These are phyloP conservation scores for Pseudomyrmex dendroicus DNA, from an alignment of 1,140 invertebrate species.

Conservation along the genomic window DNA sequence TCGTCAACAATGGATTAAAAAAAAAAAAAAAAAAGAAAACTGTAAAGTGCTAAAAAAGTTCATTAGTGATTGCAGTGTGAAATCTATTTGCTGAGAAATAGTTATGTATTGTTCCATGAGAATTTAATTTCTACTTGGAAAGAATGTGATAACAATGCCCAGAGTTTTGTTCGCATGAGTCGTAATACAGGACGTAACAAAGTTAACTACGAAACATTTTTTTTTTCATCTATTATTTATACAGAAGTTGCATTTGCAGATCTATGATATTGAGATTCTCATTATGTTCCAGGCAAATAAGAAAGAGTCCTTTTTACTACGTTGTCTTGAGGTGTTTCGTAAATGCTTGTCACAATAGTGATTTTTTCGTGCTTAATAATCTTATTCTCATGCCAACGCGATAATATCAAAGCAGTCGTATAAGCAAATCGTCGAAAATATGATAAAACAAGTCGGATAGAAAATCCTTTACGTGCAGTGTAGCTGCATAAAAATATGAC, in stretches of 20 bases:
- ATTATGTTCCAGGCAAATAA: not conserved
- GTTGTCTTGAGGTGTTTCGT: not conserved
- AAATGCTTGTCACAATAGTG: not conserved
- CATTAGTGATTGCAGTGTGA: conserved; percentile 11
- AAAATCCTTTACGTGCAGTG: not conserved
- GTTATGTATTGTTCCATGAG: conserved; percentile 53
- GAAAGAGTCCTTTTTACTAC: not conserved
- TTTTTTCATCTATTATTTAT: conserved; percentile 14
- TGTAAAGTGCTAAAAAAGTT: conserved; percentile 46
- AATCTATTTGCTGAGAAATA: conserved; percentile 52
- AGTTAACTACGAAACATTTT: conserved; percentile 10
- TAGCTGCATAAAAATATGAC: not conserved
- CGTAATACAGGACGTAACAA: conserved; percentile 30
- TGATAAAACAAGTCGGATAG: not conserved
- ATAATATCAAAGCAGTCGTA: too few species aligned
- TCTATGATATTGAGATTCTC: conserved; percentile 15
- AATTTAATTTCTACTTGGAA: conserved; percentile 64
- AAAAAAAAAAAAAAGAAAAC: not conserved
- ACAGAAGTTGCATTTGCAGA: conserved; percentile 3
- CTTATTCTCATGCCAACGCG: not conserved
- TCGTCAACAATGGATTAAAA: not conserved
- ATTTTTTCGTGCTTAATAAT: conserved; percentile 2
- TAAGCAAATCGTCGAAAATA: not conserved
- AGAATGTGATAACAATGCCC: conserved; percentile 56
- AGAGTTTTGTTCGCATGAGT: conserved; percentile 55